Conservation (phyloP, 53 echinoderm and acorn worm genomes). For the Henricia sp. region DNA sequence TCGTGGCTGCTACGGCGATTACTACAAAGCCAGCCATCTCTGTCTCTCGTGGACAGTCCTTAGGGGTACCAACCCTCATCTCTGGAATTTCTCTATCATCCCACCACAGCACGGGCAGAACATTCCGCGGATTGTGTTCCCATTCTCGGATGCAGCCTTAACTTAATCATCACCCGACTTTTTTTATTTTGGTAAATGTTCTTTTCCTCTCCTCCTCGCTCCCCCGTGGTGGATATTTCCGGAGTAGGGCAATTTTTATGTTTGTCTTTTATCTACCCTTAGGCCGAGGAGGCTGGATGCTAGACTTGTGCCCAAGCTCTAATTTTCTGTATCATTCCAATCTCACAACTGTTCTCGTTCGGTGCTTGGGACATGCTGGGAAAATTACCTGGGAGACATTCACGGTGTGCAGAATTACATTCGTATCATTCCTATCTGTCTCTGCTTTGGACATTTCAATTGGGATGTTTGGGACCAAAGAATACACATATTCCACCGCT, state of each 20-base stretch:
- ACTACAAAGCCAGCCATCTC: neutral
- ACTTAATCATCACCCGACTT: slow-evolving; percentile 47
- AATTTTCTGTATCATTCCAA: slow-evolving; percentile 35
- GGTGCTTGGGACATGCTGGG: neutral
- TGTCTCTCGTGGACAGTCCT: neutral
- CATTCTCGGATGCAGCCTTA: slow-evolving; percentile 44
- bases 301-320: slow-evolving; percentile 5
- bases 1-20: too few species aligned
- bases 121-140: slow-evolving; percentile 43
- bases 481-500: too few species aligned
- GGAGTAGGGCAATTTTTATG: slow-evolving; percentile 21
- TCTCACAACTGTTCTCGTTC: neutral
- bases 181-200: too few species aligned
- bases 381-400: neutral
- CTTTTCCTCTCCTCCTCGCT: neutral
- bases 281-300: neutral
- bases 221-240: neutral
- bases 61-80: slow-evolving; percentile 15
- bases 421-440: neutral
- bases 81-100: slow-evolving; percentile 40
- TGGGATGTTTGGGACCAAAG: too few species aligned
- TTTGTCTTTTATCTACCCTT: slow-evolving; percentile 29
- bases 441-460: neutral
- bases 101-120: slow-evolving; percentile 29
- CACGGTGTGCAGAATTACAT: neutral